Evolutionary conservation across 2,888 invertebrate genomes (phyloP).

Genomic region (Dysmachus trigonus): DNA sequence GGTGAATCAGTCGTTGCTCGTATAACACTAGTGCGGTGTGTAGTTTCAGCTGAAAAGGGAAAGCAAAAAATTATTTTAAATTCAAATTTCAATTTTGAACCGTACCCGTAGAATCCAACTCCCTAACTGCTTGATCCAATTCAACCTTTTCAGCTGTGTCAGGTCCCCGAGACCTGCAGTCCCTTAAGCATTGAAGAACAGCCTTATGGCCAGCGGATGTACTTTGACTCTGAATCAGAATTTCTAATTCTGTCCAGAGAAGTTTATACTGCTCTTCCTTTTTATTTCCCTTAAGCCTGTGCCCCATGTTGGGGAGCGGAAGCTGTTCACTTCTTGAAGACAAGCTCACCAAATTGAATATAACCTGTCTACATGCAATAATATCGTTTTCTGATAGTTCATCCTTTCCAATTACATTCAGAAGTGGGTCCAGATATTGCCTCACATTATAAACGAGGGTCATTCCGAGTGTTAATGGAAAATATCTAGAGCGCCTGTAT

Average conservation of each 20-base stretch:
- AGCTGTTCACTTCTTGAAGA: conserved; percentile 87
- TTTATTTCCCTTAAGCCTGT: conserved; percentile 69
- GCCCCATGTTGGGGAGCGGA: conserved; percentile 74
- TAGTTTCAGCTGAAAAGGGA: conserved; percentile 23
- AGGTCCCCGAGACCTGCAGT: conserved; percentile 70
- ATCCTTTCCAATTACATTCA: conserved; percentile 82
- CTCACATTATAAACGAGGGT: conserved; percentile 88
- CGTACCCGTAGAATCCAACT: conserved; percentile 67
- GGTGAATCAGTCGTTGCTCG: conserved; percentile 87
- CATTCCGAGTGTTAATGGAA: conserved; percentile 88
- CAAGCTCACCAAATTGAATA: conserved; percentile 80
- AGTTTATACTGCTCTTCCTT: conserved; percentile 91
- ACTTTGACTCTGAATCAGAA: conserved; percentile 79
- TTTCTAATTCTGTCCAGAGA: conserved; percentile 90
- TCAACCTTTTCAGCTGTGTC: conserved; percentile 70
- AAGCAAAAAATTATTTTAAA: not conserved
- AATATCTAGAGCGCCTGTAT: conserved; percentile 83
- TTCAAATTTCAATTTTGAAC: not conserved
- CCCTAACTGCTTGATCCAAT: conserved; percentile 69
- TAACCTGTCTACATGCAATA: conserved; percentile 84
- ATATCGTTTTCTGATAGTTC: conserved; percentile 86
- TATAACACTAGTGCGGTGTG: conserved; percentile 66
- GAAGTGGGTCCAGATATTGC: conserved; percentile 81
- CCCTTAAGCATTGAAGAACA: conserved; percentile 81
- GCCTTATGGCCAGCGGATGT: conserved; percentile 81